Evolutionary conservation across 1,140 invertebrate species (phyloP), one percentile per base, ranked within the genome.

Genomic region (Drosophila persimilis): DNA sequence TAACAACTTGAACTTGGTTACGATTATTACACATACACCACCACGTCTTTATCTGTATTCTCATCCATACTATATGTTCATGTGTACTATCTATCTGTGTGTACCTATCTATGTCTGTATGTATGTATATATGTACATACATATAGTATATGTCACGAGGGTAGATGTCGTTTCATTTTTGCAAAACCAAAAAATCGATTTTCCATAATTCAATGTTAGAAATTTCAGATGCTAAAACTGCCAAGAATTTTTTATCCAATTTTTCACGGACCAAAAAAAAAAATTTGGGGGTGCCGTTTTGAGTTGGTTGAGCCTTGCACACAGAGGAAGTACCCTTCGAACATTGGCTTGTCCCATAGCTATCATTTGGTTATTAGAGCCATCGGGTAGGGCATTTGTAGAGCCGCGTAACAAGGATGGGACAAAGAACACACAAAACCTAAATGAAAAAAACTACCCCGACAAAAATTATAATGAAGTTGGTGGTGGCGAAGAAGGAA

Each of bases 401-500:
- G 8, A 3, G 22, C 44, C 26, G 13, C 9, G 24, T 26, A 22
- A 11, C 31, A 22, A 7, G 35, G 44, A 35, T n/a, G 47, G 41
- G 54, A 45, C 47, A 52, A 35, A 55, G 4, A 17, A 62, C 46
- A 46, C 43, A 69, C 17, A 48, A 54, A 77, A 69, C 67, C 59
- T 50, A 61, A 81, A 77, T 81, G 79, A 85, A 86, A 85, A 81
- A 86, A 86, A 75, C 81, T 77, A 86, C 81, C 81, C 81, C 81
- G 81, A 86, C 81, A 81, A 86, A 48, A 86, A 86, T 86, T 86
- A 86, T 86, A 86, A 86, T 86, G 83, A 81, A 78, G 83, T 86
- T 80, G 81, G 81, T 88, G 83, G 81, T 86, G 81, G 81, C 65
- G 51, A 57, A 60, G 59, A 62, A 51, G 35, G 69, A 69, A 74